Percentiles rank a stretch among this genome's conserved stretches.
Conservation (phyloP, 2,113 vertebrate genomes). For the Narcine bancroftii region DNA sequence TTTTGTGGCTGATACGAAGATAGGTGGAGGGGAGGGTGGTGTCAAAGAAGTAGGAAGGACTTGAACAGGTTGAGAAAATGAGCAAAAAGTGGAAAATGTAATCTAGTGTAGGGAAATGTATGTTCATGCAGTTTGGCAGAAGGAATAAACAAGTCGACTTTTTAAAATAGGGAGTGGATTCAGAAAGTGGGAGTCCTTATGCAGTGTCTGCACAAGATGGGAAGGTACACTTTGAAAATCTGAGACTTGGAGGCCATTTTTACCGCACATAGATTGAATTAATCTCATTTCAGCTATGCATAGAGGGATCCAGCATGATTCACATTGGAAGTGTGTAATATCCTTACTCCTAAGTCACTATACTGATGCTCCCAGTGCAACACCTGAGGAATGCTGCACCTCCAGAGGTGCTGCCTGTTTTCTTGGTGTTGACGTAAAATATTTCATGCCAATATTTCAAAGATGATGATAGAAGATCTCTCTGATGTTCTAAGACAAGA, state of each 20-base stretch:
- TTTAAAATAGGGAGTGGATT: no score
- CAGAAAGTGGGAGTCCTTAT: no score
- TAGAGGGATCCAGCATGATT: background rate
- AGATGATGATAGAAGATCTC: background rate
- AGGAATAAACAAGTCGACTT: no score
- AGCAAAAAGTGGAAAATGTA: no score
- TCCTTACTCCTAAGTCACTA: no score
- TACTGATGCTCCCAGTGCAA: background rate
- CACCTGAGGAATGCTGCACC: background rate
- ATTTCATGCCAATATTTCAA: background rate
- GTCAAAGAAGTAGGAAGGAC: no score
- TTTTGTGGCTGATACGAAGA: no score
- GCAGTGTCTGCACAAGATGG: background rate
- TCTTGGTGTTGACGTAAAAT: background rate
- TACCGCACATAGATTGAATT: background rate
- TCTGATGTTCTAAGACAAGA: background rate
- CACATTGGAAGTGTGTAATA: background rate
- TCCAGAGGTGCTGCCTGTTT: background rate
- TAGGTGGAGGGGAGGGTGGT: no score
- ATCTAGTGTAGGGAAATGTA: no score
- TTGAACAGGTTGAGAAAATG: no score
- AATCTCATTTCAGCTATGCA: background rate
- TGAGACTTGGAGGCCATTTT: background rate
- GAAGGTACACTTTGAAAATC: background rate
- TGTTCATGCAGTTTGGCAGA: no score